Evolutionary conservation across 2,113 vertebrate genomes (phyloP), one percentile per base, ranked within the genome.

Genomic region (Thamnaconus septentrionalis): DNA sequence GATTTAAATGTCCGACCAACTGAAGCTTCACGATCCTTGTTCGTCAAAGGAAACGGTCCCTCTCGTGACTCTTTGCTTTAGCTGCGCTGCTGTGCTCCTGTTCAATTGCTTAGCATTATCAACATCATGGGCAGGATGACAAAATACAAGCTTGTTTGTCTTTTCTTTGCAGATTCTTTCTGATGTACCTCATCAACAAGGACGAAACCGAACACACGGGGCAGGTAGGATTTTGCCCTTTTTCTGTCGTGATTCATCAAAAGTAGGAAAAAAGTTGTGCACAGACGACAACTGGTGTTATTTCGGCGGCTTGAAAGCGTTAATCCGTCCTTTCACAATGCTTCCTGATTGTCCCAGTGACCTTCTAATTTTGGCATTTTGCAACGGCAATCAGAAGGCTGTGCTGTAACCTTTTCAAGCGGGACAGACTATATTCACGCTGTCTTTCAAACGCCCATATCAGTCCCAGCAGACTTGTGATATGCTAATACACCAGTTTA

Each of bases 181-280:
- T 92, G 71, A 92, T 91, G 91, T 89, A 91, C 72, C 88, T 92
- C 51, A 91, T 92, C 63, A 92, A 91, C 81, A 92, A 92, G 72
- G 91, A 92, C 73, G 90, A 91, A 56, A 92, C 91, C 0, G 91
- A 92, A 66, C 89, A 92, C 71, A 92, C 91, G 0, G 91, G 91
- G 48, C 91, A 92, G 91, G 91, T 92, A 91, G 55, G 54, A n/a
- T 46, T 5, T 4, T 67, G 61, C 44, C 60, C 52, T 64, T 59
- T 6, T 67, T 2, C 3, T 2, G 3, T 80, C 65, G 56, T 9
- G 31, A 56, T 71, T 45, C 56, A 54, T 7, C 61, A 47, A 57
- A 59, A 58, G 48, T 44, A 0, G 58, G 59, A 60, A 57, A 12
- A 44, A 49, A 3, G 8, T 31, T 31, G 18, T 52, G 48, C 74